Base-by-base conservation (phyloP, 2,113 vertebrate species). In the Boleophthalmus pectinirostris region DNA sequence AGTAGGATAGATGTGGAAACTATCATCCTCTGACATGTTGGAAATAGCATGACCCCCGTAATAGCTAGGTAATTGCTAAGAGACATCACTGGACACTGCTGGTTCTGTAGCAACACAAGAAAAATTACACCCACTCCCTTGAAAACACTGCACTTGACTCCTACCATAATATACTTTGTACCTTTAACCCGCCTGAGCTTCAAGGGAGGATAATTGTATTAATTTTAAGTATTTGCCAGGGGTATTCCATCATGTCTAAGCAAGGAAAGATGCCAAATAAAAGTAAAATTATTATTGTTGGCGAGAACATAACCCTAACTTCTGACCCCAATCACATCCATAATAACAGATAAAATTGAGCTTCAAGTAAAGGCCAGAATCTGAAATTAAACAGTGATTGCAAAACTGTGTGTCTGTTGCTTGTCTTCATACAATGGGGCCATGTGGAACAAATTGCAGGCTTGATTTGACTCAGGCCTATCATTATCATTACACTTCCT, bases 61-160 rank as follows among this genome's bases (percentile, higher is more conserved):
- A 75, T 23, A 38, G 60, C 54, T 64, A 1, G 10, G 57, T 72
- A 72, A 75, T 53, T 69, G 66, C 69, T 16, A 15, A 51, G 51
- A 77, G 56, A 82, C 29, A 54, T 61, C 33, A 29, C 43, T 49
- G 58, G 64, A 60, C 56, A 69, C 68, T 29, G 13, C 18, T 13
- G 45, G 54, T 4, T 46, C 68, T 49, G 9, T 18, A 65, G 21
- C 78, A 76, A 66, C 3, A 24, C 70, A 49, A 33, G 12, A 46
- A 66, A 76, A 81, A 82, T 81, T 49, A 70, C 43, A 76, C 35
- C 45, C 9, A 47, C 24, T 46, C 49, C 29, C 49, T 78, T 56
- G 45, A 66, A 71, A 74, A 23, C 10, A 21, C 45, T 57, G 64
- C 47, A 61, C 38, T 20, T 58, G 66, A 68, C 43, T 24, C 47